A percentile compares a stretch with the other conserved stretches of the same genome.
phyloP scores from a whole-genome alignment of 2,797 vertebrate species.

The Coregonus ussuriensis region DNA sequence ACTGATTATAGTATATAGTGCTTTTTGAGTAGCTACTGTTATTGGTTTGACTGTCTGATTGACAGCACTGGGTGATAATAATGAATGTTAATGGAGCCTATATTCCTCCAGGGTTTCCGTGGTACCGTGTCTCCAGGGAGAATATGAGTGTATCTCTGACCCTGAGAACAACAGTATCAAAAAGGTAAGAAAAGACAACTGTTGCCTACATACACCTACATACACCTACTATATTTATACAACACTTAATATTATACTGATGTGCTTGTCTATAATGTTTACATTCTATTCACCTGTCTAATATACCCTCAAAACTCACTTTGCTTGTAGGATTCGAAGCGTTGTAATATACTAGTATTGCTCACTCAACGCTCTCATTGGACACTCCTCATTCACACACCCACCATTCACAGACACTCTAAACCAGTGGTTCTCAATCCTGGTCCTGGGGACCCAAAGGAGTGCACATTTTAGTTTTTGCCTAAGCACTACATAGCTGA shows the following conservation, averaged over 20 bases:
- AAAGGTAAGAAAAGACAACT: constrained; percentile 66
- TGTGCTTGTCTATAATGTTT: neutral
- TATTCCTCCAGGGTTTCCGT: constrained; percentile 71
- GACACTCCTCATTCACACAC: no score
- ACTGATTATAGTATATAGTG: neutral
- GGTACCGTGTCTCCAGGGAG: constrained; percentile 68
- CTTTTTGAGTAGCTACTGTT: neutral
- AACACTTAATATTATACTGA: neutral
- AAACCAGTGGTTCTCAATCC: no score
- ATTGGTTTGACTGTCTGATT: neutral
- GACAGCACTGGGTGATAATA: neutral
- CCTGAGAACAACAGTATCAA: constrained; percentile 73
- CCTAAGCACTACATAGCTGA: no score
- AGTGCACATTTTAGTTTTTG: no score
- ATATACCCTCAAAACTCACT: no score
- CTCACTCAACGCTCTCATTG: neutral
- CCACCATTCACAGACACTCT: no score
- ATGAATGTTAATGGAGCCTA: constrained; percentile 32
- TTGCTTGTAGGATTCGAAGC: no score
- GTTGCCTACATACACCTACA: neutral
- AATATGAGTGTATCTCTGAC: constrained; percentile 74
- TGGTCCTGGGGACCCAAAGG: no score
- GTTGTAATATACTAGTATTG: neutral
- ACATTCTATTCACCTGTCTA: neutral
- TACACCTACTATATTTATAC: no score